Evolutionary conservation across 2,888 invertebrate genomes (phyloP), one percentile per base, ranked within the genome.

Genomic region (Spodoptera exigua): DNA sequence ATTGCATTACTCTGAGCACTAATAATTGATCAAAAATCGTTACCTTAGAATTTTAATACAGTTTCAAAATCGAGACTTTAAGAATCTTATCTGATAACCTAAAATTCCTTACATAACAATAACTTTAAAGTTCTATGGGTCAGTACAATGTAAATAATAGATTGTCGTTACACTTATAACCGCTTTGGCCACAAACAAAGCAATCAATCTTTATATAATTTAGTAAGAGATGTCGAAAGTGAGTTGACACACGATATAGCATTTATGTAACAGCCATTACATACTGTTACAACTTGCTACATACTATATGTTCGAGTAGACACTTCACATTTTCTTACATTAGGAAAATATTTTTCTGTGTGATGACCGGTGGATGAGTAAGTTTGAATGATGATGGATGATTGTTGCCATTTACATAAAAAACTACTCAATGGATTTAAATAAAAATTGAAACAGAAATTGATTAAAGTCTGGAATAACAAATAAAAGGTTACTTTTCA

Each of bases 141-240:
- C 56, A 72, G 17, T 39, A 27, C 36, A 56, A 18, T 7, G 7
- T 14, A 55, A 74, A 54, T 44, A n/a, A n/a, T n/a, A n/a, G 58
- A 61, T 64, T 21, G 51, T 61, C 39, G 40, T 54, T 60, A 55
- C 54, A 62, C 11, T 14, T 41, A 41, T 39, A 60, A 48, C 55
- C 36, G 39, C 53, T 52, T 53, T 55, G 49, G 58, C 65, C 61
- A 68, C 56, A 72, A 68, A 72, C 71, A 73, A 73, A 69, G 61
- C 71, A 69, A 82, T 85, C 79, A 80, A 84, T 84, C 75, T 81
- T 83, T 82, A 81, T 68, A 80, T 82, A 70, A 78, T 81, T 78
- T 76, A 81, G 76, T 73, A 67, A 73, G 47, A 54, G 47, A 63
- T 68, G 72, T 66, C 48, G 77, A 74, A 76, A 73, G 83, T 78